These are phyloP conservation scores for Xylocopa sonorina DNA, from an alignment of 1,140 invertebrate species.

Conservation along the genomic window DNA sequence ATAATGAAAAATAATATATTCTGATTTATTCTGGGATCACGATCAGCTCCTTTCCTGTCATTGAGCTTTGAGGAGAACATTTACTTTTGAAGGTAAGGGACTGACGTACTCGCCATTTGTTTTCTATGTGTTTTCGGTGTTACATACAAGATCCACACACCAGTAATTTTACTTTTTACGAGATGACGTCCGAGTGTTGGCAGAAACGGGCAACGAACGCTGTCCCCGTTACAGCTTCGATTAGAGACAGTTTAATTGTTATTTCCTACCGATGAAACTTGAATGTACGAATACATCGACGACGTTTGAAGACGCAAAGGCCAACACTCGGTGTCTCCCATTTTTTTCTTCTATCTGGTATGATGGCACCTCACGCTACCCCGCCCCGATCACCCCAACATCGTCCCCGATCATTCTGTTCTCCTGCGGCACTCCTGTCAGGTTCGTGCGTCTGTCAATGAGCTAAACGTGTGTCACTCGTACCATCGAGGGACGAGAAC, in stretches of 20 bases:
- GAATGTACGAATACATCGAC: not conserved
- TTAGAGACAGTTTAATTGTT: no score
- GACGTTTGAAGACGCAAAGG: conserved; percentile 32
- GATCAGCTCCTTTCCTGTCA: conserved; percentile 83
- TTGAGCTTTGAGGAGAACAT: conserved; percentile 83
- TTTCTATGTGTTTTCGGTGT: conserved; percentile 82
- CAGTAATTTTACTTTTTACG: conserved; percentile 75
- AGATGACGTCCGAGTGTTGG: conserved; percentile 76
- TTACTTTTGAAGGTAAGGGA: conserved; percentile 84
- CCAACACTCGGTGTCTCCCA: conserved; percentile 78
- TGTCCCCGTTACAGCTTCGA: not conserved
- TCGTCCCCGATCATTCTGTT: conserved; percentile 56
- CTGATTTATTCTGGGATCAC: conserved; percentile 83
- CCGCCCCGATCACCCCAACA: conserved; percentile 52
- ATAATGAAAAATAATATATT: conserved; percentile 82
- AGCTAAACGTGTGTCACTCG: conserved; percentile 44
- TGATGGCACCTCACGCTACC: conserved; percentile 82
- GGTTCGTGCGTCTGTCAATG: conserved; percentile 62
- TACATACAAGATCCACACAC: conserved; percentile 79
- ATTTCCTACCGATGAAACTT: no score
- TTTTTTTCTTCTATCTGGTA: conserved; percentile 80
- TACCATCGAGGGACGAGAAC: conserved; percentile 31
- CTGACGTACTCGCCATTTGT: conserved; percentile 82
- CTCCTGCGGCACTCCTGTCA: conserved; percentile 65
- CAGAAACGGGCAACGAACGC: conserved; percentile 8